Conservation (phyloP, 37 sponge, comb jelly and placozoan genomes). For the Agelas oroides region DNA sequence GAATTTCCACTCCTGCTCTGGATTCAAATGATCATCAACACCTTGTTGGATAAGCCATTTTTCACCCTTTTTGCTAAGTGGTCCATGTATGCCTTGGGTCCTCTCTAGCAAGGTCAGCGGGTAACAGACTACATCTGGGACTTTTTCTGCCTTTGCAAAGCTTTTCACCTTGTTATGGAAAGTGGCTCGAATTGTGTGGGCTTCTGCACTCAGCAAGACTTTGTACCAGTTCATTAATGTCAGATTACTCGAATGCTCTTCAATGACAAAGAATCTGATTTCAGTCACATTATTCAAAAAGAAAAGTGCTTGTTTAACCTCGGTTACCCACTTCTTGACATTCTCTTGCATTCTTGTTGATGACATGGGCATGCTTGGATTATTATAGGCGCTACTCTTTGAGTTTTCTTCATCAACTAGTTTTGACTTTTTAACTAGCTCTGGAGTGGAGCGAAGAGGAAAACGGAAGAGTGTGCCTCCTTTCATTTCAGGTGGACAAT, state of each 20-base stretch:
- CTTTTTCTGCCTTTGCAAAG: neutral
- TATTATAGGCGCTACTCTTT: too few relatives aligned
- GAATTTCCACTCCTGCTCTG: slow-evolving; percentile 24
- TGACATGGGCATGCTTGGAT: neutral
- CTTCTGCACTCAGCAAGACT: neutral
- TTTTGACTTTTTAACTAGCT: slow-evolving; percentile 42
- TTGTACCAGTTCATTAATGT: neutral
- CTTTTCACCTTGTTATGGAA: neutral
- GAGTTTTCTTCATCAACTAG: slow-evolving; percentile 5
- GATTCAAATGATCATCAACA: slow-evolving; percentile 33
- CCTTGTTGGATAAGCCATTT: slow-evolving; percentile 63
- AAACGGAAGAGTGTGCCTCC: slow-evolving; percentile 79
- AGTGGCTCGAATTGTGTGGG: neutral
- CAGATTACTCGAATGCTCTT: neutral
- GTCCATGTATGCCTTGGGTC: neutral
- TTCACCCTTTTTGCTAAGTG: slow-evolving; percentile 1
- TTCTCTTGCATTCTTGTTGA: slow-evolving; percentile 8
- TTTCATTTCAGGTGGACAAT: slow-evolving; percentile 24
- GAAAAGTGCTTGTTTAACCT: slow-evolving; percentile 58
- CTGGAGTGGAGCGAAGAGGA: slow-evolving; percentile 57
- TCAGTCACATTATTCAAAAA: slow-evolving; percentile 68
- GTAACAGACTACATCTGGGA: neutral
- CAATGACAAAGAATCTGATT: slow-evolving; percentile 52
- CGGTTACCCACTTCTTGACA: slow-evolving; percentile 46
- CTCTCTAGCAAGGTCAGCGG: slow-evolving; percentile 1